Evolutionary conservation across 2,888 invertebrate genomes (phyloP), one percentile per base, ranked within the genome.

Genomic region (Entomobrya proxima): DNA sequence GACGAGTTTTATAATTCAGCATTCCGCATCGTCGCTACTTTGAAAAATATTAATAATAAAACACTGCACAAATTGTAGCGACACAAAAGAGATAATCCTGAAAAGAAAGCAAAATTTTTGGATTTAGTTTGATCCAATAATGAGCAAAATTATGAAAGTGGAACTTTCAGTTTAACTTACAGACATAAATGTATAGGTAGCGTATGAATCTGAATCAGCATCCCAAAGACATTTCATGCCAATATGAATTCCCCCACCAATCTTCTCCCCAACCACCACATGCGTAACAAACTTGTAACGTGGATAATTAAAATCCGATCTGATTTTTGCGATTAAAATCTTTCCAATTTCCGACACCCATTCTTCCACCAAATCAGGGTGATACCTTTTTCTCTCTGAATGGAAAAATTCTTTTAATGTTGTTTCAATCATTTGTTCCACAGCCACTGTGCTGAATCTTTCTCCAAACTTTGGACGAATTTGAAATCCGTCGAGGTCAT

Each of bases 211-310:
- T n/a, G 89, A 88, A 24, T 88, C 88, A 7, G 87, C 81, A 85
- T 90, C 90, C 90, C 90, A 90, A 1, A 87, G 84, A 35, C 88
- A 88, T 47, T 89, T 88, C 89, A 90, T 88, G 15, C 88, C 90
- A 30, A 82, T 72, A 77, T 89, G 88, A 64, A 89, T 88, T 47
- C 90, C 90, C 13, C 88, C 88, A 5, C 90, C 90, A 40, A 88
- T 88, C 32, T 89, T 88, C 55, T 90, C 90, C 37, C 90, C 90
- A 0, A 90, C 35, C 9, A 87, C 85, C 9, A 90, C 88, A 27
- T 77, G 78, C 13, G 86, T 47, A n/a, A 89, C 79, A 32, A 89
- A 74, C 72, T 90, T 90, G 84, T 90, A 90, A 55, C 90, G 79
- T 15, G 89, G 89, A 55, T 88, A 89, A 64, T 88, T 88, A 58